Percentiles rank a stretch among this genome's conserved stretches.
phyloP scores from a whole-genome alignment of 2,797 vertebrate genomes.

The Coluber constrictor region DNA sequence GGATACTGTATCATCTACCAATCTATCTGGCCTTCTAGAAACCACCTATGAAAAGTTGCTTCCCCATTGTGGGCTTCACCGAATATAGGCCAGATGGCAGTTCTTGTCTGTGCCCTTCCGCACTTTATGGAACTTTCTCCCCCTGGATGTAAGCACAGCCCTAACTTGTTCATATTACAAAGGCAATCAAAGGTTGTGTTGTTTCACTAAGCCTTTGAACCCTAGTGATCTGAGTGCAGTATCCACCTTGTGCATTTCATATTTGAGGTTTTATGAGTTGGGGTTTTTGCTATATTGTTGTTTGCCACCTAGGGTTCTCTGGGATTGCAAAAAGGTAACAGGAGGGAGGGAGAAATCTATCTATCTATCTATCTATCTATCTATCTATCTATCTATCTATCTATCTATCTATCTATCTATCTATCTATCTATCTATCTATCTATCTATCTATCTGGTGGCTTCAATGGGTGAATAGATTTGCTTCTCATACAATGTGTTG shows the following conservation, averaged over 20 bases:
- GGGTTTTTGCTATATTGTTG: background rate
- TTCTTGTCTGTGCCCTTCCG: background rate
- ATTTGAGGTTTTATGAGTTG: background rate
- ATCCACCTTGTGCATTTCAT: background rate
- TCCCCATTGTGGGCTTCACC: background rate
- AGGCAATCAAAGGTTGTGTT: background rate
- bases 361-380: too few relatives aligned
- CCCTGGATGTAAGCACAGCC: background rate
- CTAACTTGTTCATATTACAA: background rate
- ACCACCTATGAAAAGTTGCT: background rate
- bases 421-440: too few relatives aligned
- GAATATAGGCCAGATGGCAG: background rate
- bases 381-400: too few relatives aligned
- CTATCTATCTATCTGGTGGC: too few relatives aligned
- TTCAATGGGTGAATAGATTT: background rate
- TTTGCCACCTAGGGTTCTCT: background rate
- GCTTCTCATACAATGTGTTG: background rate
- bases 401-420: too few relatives aligned
- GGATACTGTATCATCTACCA: background rate
- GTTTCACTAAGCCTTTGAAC: background rate
- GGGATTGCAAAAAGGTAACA: background rate
- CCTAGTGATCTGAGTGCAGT: background rate
- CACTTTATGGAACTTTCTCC: background rate
- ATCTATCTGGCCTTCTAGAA: background rate
- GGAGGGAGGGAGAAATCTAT: too few relatives aligned